Percentiles rank a stretch among this genome's conserved stretches.
Conservation (phyloP, 2,888 invertebrate species). For the Cryptus viduatorius region DNA sequence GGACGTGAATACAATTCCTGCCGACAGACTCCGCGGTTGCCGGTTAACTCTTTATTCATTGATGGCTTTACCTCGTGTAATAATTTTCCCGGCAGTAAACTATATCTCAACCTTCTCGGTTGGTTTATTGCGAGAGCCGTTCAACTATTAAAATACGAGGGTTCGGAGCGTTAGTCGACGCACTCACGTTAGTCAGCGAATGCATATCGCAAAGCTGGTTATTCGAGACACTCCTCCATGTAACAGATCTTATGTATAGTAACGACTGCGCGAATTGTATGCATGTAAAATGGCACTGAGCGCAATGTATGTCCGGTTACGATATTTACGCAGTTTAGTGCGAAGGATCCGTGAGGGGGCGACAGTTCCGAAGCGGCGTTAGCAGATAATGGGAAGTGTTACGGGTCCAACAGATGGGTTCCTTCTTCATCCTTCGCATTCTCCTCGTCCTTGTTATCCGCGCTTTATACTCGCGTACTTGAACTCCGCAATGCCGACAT, state of each 20-base stretch:
- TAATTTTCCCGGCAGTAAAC: not conserved
- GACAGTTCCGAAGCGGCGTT: conserved; percentile 8
- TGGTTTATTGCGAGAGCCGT: conserved; percentile 1
- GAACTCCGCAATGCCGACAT: not conserved
- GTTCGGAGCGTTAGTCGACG: not conserved
- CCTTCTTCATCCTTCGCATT: conserved; percentile 32
- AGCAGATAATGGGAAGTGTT: conserved; percentile 41
- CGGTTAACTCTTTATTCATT: not conserved
- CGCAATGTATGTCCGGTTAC: not conserved
- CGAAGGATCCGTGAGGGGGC: conserved; percentile 1
- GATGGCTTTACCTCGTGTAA: not conserved
- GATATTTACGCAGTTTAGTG: not conserved
- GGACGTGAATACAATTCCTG: not conserved
- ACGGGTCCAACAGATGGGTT: conserved; percentile 44
- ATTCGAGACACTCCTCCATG: not conserved
- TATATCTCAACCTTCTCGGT: not conserved
- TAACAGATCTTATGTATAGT: conserved; percentile 9
- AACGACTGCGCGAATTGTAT: conserved; percentile 35
- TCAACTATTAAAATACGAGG: conserved; percentile 19
- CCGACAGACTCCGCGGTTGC: not conserved
- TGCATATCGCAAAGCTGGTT: not conserved
- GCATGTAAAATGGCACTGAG: not conserved
- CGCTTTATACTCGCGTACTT: not conserved
- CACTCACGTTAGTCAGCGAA: not conserved
- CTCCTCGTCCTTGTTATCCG: conserved; percentile 6